Base-by-base conservation (phyloP, 2,888 invertebrate genomes). In the Prionchulus punctatus region DNA sequence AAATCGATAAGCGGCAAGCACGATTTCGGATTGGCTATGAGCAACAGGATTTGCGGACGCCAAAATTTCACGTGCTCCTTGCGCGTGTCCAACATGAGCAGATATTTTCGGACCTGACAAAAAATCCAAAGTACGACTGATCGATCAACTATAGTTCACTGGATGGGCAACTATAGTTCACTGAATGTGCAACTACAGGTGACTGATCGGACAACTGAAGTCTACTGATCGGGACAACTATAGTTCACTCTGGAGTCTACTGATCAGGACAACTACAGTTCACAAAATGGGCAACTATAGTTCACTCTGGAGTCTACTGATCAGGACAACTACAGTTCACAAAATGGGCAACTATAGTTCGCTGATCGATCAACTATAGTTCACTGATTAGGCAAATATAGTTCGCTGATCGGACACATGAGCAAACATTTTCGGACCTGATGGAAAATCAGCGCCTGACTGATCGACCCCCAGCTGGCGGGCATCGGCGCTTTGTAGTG, bases 61-160 rank as follows among this genome's bases (percentile, higher is more conserved):
- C 98, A 98, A 75, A 91, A 98, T 76, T 96, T 96, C 1, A 99
- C 94, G 73, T 98, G 98, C 70, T 92, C 88, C 62, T 98, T 92
- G 0, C 98, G 81, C 0, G 87, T 85, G 74, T 98, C 98, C 70
- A 98, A 73, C 73, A 98, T 81, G 0, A 99, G 77, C 12, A 98
- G 78, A 75, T 98, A 98, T 72, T 99, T 99, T 45, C 98, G 79
- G 7, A 91, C 86, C 81, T 84, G 71, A 3, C n/a, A n/a, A n/a
- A n/a, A n/a, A n/a, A 53, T 21, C 47, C 59, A 52, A 28, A 25
- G n/a, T n/a, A n/a, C n/a, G n/a, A n/a, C n/a, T n/a, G n/a, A n/a
- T n/a, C n/a, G n/a, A n/a, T n/a, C n/a, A 21, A 25, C 51, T n/a
- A 23, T 26, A 27, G 43, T 15, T 2, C 4, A 54, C 25, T 23